phyloP scores from a whole-genome alignment of 2,797 vertebrate species.

The Sciaenops ocellatus region DNA sequence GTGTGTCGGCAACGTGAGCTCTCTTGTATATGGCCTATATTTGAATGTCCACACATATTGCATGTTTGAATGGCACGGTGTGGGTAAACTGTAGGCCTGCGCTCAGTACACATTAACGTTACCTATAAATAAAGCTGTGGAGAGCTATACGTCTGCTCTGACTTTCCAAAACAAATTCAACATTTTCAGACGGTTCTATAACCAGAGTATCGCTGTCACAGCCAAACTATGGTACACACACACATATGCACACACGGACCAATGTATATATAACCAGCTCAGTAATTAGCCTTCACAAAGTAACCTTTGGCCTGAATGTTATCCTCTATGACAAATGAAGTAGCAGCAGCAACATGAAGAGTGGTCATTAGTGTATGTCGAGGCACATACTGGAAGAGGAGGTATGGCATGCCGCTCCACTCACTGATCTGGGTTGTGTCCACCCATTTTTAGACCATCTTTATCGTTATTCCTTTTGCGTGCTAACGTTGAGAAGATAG shows the following conservation, averaged over 20 bases:
- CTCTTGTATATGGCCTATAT: constrained; percentile 26
- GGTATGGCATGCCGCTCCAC: constrained; percentile 35
- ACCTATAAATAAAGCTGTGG: constrained; percentile 56
- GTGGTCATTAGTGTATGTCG: constrained; percentile 70
- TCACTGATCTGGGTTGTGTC: constrained; percentile 56
- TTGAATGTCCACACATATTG: constrained; percentile 34
- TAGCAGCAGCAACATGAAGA: constrained; percentile 57
- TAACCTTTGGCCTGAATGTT: constrained; percentile 68
- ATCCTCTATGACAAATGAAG: constrained; percentile 69
- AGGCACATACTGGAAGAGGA: constrained; percentile 50
- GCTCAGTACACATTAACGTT: constrained; percentile 32
- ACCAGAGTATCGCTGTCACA: constrained; percentile 47
- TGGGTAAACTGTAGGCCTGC: constrained; percentile 10
- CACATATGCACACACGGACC: constrained; percentile 6
- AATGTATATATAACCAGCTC: constrained; percentile 64
- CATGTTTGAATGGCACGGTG: constrained; percentile 26
- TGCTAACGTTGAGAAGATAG: background rate
- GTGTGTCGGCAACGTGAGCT: constrained; percentile 46
- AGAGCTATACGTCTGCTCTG: constrained; percentile 20
- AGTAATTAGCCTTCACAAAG: constrained; percentile 68
- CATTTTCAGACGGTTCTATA: constrained; percentile 56
- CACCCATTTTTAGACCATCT: constrained; percentile 39
- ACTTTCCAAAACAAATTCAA: constrained; percentile 61
- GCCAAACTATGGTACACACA: constrained; percentile 32
- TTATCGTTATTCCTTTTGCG: constrained; percentile 28